Evolutionary conservation across 1,140 invertebrate genomes (phyloP), one percentile per base, ranked within the genome.

Genomic region (Thaumatotibia leucotreta): DNA sequence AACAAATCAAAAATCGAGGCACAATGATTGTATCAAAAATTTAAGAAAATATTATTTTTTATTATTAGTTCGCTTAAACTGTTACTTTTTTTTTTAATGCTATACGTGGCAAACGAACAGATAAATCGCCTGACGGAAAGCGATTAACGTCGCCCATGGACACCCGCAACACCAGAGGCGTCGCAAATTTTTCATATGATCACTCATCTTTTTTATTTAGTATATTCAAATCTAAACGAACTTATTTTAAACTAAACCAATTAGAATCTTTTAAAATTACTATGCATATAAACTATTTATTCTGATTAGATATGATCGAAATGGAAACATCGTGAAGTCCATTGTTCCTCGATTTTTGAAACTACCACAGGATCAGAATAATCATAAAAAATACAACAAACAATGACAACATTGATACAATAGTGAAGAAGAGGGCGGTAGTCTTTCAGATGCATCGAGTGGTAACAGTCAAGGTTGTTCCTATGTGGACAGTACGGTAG

Each of bases 401-500:
- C 69, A 75, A 69, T 69, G 68, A 84, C 84, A 83, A 89, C 87
- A 89, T 88, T 88, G 86, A 88, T 85, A 90, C 88, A 90, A 87
- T 90, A 90, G 88, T 88, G 82, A 88, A 74, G 80, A 88, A 82
- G 78, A 84, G 84, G 86, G 84, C 86, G 88, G 84, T 83, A 88
- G 82, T 79, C 73, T 79, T 70, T 83, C 74, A 76, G 77, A 83
- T 83, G 80, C 80, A 87, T 78, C 75, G 72, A 80, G 73, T 77
- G 70, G 72, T 73, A 75, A 77, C 66, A 69, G 70, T 81, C 74
- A 79, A 67, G 69, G 66, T 71, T 61, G 63, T 71, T 61, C 66
- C 58, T 67, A 75, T 66, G 70, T 77, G 70, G 65, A 70, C 69
- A 69, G 50, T 68, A 73, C 66, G 66, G 65, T 69, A 65, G 73